These are phyloP conservation scores for Pectinophora gossypiella DNA, from an alignment of 1,140 invertebrate genomes.

Conservation along the genomic window DNA sequence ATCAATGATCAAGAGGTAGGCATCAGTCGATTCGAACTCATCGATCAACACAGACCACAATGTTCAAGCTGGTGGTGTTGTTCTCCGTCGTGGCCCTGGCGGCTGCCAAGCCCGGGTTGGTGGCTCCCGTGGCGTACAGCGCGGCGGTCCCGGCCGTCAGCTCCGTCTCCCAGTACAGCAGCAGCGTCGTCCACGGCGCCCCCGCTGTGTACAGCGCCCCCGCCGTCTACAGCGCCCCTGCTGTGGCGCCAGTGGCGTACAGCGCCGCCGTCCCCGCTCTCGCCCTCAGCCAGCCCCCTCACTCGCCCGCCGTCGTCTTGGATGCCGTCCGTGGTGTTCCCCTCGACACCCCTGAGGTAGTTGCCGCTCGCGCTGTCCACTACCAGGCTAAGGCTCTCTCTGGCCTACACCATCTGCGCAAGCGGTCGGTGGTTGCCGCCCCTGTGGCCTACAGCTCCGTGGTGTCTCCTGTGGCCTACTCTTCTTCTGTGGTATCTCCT, in stretches of 20 bases:
- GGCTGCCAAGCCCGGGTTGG: conserved; percentile 57
- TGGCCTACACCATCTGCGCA: conserved; percentile 55
- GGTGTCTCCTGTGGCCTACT: conserved; percentile 32
- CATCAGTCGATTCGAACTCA: conserved; percentile 55
- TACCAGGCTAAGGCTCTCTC: conserved; percentile 58
- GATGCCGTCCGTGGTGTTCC: conserved; percentile 56
- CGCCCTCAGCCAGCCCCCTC: conserved; percentile 40
- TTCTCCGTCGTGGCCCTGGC: conserved; percentile 55
- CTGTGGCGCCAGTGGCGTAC: conserved; percentile 29
- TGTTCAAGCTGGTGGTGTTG: conserved; percentile 71
- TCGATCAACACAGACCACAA: conserved; percentile 72
- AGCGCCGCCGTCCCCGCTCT: conserved; percentile 37
- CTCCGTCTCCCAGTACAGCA: conserved; percentile 63
- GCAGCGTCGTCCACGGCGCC: conserved; percentile 49
- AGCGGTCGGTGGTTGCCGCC: conserved; percentile 54
- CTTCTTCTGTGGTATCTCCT: conserved; percentile 38
- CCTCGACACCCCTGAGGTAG: conserved; percentile 67
- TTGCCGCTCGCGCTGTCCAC: conserved; percentile 68
- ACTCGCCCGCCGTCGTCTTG: conserved; percentile 55
- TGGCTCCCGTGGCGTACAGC: conserved; percentile 53
- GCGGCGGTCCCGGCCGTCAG: conserved; percentile 35
- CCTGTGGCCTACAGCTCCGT: conserved; percentile 34
- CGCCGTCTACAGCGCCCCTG: conserved; percentile 26
- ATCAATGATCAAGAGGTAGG: conserved; percentile 20
- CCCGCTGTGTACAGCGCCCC: conserved; percentile 28